Evolutionary conservation across 1,140 invertebrate genomes (phyloP).

Genomic region (Drosophila pseudoananassae): DNA sequence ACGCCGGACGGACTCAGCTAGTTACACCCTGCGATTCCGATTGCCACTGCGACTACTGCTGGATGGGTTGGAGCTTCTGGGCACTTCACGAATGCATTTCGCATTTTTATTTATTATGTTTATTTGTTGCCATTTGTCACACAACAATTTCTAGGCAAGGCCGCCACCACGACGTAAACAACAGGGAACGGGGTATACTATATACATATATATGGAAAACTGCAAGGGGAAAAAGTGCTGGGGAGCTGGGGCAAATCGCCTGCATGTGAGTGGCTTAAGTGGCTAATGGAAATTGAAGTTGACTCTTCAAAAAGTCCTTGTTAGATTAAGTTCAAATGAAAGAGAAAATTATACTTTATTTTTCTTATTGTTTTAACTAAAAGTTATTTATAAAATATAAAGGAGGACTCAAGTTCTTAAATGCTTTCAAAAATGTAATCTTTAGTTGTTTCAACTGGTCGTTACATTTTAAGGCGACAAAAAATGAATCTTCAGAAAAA

Average conservation of each 20-base stretch:
- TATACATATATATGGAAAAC: slow-evolving; percentile 23
- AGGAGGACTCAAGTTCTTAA: no score
- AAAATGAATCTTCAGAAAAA: background rate
- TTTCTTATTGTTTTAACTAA: no score
- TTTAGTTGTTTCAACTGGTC: no score
- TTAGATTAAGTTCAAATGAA: background rate
- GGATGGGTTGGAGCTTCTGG: slow-evolving; percentile 8
- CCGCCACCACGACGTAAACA: slow-evolving; percentile 28
- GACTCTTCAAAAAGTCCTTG: background rate
- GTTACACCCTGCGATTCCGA: slow-evolving; percentile 53
- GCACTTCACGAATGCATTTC: slow-evolving; percentile 63
- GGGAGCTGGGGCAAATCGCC: slow-evolving; percentile 4
- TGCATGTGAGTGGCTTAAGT: slow-evolving; percentile 34
- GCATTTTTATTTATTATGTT: slow-evolving; percentile 80
- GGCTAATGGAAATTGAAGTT: slow-evolving; percentile 51
- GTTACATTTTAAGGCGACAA: background rate
- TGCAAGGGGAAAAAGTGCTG: background rate
- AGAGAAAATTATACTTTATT: no score
- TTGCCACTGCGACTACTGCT: slow-evolving; percentile 11
- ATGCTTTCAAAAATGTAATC: no score
- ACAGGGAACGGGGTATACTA: slow-evolving; percentile 13
- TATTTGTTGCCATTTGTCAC: slow-evolving; percentile 80
- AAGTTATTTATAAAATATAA: no score
- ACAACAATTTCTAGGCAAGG: slow-evolving; percentile 63
- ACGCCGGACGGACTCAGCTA: slow-evolving; percentile 42